phyloP scores from a whole-genome alignment of 2,888 invertebrate species.

The Cepaea hortensis region DNA sequence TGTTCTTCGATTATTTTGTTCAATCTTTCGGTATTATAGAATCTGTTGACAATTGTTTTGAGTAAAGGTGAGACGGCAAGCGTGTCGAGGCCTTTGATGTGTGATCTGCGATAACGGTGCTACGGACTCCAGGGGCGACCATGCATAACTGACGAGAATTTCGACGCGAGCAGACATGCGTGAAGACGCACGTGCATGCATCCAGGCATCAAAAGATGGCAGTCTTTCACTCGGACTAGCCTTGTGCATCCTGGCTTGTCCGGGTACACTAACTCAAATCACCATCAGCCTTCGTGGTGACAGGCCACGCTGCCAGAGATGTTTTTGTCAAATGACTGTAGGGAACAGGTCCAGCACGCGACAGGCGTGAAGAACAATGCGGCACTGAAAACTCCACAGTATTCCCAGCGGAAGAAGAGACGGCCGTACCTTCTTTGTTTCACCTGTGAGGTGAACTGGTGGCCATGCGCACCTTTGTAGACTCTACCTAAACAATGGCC shows the following conservation, averaged over 20 bases:
- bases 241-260: conserved; percentile 13
- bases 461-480: conserved; percentile 35
- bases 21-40: neutral
- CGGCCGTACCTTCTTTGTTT: conserved; percentile 37
- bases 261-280: conserved; percentile 40
- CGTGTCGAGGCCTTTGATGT: conserved; percentile 33
- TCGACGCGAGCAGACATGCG: conserved; percentile 38
- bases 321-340: conserved; percentile 34
- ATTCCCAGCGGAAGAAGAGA: conserved; percentile 42
- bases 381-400: conserved; percentile 14
- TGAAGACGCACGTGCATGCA: conserved; percentile 37
- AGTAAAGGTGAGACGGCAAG: neutral
- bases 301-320: conserved; percentile 35
- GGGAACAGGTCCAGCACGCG: conserved; percentile 35
- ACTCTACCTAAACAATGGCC: neutral
- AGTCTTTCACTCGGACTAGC: conserved; percentile 30
- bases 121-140: conserved; percentile 1
- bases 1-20: neutral
- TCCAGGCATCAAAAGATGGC: conserved; percentile 28
- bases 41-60: neutral
- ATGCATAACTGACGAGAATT: conserved; percentile 28
- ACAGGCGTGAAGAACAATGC: conserved; percentile 22
- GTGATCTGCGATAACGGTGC: conserved; percentile 20
- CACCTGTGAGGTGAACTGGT: conserved; percentile 40
- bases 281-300: conserved; percentile 29